Conservation (phyloP, 2,113 vertebrate species). For the Saguinus imperator region DNA sequence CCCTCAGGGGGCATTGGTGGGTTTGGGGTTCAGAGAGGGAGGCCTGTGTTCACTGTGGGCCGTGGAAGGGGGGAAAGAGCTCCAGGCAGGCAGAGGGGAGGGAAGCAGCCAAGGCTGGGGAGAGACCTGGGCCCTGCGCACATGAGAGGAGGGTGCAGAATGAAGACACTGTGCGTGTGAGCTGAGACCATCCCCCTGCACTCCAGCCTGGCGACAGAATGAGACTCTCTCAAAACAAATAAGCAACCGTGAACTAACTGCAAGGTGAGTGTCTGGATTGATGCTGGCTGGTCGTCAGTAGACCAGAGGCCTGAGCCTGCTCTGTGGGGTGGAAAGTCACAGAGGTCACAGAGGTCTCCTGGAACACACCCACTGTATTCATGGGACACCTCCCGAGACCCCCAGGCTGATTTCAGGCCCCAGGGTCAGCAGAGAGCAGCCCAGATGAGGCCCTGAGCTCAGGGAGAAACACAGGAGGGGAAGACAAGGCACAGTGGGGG, state of each 20-base stretch:
- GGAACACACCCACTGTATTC: rapidly evolving
- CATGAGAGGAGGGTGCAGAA: background rate
- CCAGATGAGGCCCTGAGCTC: rapidly evolving
- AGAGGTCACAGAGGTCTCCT: background rate
- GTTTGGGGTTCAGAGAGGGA: rapidly evolving
- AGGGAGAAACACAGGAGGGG: background rate
- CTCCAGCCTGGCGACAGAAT: too few species aligned
- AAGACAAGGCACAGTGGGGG: rapidly evolving
- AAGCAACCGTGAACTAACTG: too few species aligned
- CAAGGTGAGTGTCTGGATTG: background rate
- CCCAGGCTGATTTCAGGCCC: background rate
- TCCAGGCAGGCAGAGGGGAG: background rate
- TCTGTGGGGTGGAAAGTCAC: background rate
- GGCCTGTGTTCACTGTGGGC: background rate
- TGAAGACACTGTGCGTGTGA: background rate
- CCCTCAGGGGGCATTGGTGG: rapidly evolving
- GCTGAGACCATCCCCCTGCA: too few species aligned
- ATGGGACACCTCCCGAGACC: rapidly evolving
- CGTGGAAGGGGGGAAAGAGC: rapidly evolving
- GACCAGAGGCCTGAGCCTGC: background rate
- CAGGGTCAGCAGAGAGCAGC: rapidly evolving
- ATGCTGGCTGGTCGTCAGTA: background rate
- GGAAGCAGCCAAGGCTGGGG: background rate
- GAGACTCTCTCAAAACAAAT: too few species aligned
- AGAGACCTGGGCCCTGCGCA: background rate